Base-by-base conservation (phyloP, 2,888 invertebrate genomes). In the Pammene aurita region DNA sequence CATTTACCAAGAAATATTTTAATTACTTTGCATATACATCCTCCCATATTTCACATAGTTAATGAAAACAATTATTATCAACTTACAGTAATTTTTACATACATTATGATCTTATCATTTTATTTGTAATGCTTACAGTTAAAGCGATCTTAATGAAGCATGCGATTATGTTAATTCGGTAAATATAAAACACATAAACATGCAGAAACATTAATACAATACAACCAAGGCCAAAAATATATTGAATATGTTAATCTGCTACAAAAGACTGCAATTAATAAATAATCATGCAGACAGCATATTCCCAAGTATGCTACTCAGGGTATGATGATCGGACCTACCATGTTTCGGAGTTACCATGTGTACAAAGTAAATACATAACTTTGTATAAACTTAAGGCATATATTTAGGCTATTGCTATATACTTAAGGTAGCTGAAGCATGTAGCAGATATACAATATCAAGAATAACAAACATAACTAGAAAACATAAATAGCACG, bases 391-490 rank as follows among this genome's bases (percentile, higher is more conserved):
- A 48, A 18, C 26, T 34, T 13, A n/a, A 54, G 52, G n/a, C 4
- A 13, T 54, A 54, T 7, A 11, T 34, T n/a, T 7, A 34, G 54
- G n/a, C n/a, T 54, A 57, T 55, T 16, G 11, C 42, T 14, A 10
- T 10, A 16, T 14, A 41, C 41, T 48, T 14, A 56, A 48, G 34
- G 48, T 56, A 56, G 57, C 57, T 18, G 10, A 57, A 54, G 54
- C 63, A 55, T 38, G 52, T 56, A 57, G 57, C 48, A 57, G 65
- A 57, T 57, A 50, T 56, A 66, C 14, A 42, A 57, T 48, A 66
- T 44, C 10, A 34, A n/a, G n/a, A 26, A 50, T 16, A 41, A 26
- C 26, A 26, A 62, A 52, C 44, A 58, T 13, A 13, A 58, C n/a
- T 34, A 56, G 42, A 48, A 48, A 54, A 60, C n/a, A 18, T 16